Base-by-base conservation (phyloP, 2,888 invertebrate species). In the Acronicta alni region DNA sequence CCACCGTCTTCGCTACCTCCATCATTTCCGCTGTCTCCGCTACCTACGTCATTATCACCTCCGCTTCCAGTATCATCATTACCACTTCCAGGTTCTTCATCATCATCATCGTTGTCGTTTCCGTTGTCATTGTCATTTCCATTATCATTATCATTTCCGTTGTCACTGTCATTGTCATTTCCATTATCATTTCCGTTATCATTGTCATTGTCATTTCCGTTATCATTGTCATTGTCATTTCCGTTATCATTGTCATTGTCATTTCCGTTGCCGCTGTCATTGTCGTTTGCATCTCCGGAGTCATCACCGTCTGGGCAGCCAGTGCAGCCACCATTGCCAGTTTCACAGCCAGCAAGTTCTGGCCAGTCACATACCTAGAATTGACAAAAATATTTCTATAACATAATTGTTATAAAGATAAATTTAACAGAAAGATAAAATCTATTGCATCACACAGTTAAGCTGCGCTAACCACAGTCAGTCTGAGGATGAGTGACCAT, bases 331-430 rank as follows among this genome's bases (percentile, higher is more conserved):
- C 43, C 26, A 10, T 16, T 44, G 2, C 37, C 37, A 43, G 30
- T 23, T 41, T 65, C 64, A 16, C 82, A 82, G 0, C 73, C 76
- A 18, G 72, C 81, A 4, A 56, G 52, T 9, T 66, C 49, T 0
- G 81, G 80, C 71, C 79, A 80, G 20, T 81, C 79, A 16, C 83
- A 82, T 0, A 63, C 53, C 77, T 80, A 70, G 0, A 63, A 69
- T 23, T 26, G 3, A 18, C 37, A 16, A 54, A 16, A 42, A 32
- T 14, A 16, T 41, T 23, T 6, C 1, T 5, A 2, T 5, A 23
- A 23, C 6, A 4, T 4, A 6, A 3, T 4, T 7, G 2, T 20
- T 3, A 20, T 20, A 20, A 20, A 3, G 2, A 20, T 20, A 20
- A 20, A 3, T 20, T 3, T 20, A 20, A 20, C 20, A 20, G 2